Conservation (phyloP, 2,797 vertebrate species). For the Pantherophis vulpinus region DNA sequence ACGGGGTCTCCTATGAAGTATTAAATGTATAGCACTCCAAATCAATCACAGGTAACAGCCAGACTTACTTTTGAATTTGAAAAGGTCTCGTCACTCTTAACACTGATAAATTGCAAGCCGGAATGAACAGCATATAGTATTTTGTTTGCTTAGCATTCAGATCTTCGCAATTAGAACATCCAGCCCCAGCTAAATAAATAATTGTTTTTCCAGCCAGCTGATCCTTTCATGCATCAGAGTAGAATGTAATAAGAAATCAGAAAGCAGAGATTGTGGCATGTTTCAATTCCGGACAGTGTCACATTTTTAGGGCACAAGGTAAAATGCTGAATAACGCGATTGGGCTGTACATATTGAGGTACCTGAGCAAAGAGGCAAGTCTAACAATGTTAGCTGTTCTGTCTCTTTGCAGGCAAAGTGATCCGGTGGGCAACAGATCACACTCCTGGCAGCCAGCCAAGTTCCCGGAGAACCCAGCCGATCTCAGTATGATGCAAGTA, state of each 20-base stretch:
- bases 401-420: conserved; percentile 76
- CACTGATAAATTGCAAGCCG: background rate
- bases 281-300: background rate
- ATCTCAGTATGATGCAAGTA: conserved; percentile 88
- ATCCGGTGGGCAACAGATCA: conserved; percentile 76
- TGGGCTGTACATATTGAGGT: background rate
- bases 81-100: background rate
- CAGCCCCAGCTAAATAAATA: background rate
- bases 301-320: background rate
- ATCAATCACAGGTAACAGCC: background rate
- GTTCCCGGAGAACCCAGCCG: conserved; percentile 73
- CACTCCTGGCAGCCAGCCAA: conserved; percentile 94
- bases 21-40: background rate
- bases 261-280: background rate
- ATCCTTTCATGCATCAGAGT: background rate
- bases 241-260: background rate
- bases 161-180: background rate
- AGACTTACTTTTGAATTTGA: background rate
- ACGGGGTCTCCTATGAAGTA: background rate
- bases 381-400: conserved; percentile 25
- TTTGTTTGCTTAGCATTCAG: background rate
- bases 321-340: background rate
- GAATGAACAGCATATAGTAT: too few species aligned
- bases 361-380: background rate
- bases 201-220: background rate